Percentiles rank a stretch among this genome's conserved stretches.
phyloP scores from a whole-genome alignment of 2,113 vertebrate species.

The Thalassoma bifasciatum region DNA sequence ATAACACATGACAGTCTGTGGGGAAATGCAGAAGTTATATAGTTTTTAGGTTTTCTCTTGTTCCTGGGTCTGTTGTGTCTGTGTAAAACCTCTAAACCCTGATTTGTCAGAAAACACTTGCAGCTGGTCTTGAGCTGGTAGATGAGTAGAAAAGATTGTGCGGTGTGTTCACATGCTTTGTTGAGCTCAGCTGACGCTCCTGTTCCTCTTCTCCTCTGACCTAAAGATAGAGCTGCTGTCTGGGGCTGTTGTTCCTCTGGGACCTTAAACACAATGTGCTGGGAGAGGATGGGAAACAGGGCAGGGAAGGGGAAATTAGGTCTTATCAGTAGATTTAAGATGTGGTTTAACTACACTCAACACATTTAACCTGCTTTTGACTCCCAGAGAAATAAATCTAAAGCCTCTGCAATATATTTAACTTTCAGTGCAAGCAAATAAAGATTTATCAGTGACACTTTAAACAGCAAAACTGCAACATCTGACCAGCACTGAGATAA shows the following conservation, averaged over 20 bases:
- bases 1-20: neutral
- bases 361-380: too few species aligned
- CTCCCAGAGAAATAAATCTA: too few species aligned
- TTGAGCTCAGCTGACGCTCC: slow-evolving; percentile 12
- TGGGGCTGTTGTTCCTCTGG: slow-evolving; percentile 60
- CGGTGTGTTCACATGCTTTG: slow-evolving; percentile 28
- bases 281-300: slow-evolving; percentile 41
- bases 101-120: neutral
- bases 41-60: too few species aligned
- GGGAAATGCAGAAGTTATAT: neutral
- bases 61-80: neutral
- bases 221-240: slow-evolving; percentile 63
- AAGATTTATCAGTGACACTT: too few species aligned
- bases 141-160: neutral
- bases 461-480: too few species aligned
- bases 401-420: too few species aligned
- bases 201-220: slow-evolving; percentile 53
- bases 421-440: too few species aligned
- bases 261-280: slow-evolving; percentile 71
- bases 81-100: neutral
- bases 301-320: slow-evolving; percentile 22
- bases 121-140: neutral
- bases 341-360: neutral
- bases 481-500: too few species aligned
- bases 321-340: neutral